Percentiles rank a stretch among this genome's conserved stretches.
Conservation (phyloP, 1,140 invertebrate species). For the Zaprionus ornatus region DNA sequence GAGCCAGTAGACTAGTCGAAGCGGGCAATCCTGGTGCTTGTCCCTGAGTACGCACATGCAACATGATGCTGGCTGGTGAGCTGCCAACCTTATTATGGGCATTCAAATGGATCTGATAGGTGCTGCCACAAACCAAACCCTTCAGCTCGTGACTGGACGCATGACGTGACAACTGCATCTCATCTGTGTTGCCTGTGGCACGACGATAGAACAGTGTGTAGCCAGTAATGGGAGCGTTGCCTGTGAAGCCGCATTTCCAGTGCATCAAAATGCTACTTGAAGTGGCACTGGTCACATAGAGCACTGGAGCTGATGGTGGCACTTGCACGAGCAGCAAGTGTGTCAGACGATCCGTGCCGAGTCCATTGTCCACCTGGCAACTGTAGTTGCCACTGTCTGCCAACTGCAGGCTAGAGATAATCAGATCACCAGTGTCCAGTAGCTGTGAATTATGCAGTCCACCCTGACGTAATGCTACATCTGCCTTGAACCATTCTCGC, state of each 20-base stretch:
- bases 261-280: conserved; percentile 89
- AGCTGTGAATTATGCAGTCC: conserved; percentile 86
- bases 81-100: conserved; percentile 90
- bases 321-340: conserved; percentile 88
- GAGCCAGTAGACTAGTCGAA: conserved; percentile 86
- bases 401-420: conserved; percentile 87
- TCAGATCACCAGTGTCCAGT: conserved; percentile 87
- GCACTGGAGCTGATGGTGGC: conserved; percentile 88
- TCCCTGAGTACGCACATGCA: conserved; percentile 89
- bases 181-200: conserved; percentile 87
- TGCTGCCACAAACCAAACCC: conserved; percentile 89
- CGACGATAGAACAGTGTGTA: conserved; percentile 89
- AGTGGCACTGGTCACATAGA: conserved; percentile 89
- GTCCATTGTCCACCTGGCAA: conserved; percentile 89
- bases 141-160: conserved; percentile 88
- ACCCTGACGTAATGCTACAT: conserved; percentile 84
- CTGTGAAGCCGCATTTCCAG: conserved; percentile 89
- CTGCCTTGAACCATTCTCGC: conserved; percentile 88
- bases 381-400: conserved; percentile 90
- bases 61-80: conserved; percentile 88
- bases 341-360: conserved; percentile 88
- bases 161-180: conserved; percentile 87
- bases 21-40: conserved; percentile 88
- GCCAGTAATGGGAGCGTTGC: conserved; percentile 88
- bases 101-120: conserved; percentile 89